Base-by-base conservation (phyloP, 2,888 invertebrate genomes). In the Taphrorychus bicolor region DNA sequence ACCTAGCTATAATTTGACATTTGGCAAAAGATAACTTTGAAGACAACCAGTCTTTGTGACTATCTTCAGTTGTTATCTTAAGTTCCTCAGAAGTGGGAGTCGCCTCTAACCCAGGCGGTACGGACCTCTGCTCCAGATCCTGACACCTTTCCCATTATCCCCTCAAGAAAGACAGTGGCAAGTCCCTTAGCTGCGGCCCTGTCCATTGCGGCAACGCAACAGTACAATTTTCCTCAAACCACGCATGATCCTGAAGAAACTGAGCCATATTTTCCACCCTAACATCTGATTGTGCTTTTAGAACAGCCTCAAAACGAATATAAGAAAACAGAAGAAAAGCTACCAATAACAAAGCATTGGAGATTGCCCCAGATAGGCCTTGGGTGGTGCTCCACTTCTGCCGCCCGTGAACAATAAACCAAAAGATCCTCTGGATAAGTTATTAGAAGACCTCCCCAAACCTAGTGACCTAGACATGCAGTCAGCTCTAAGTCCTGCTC, bases 51-150 rank as follows among this genome's bases (percentile, higher is more conserved):
- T n/a, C n/a, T n/a, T n/a, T n/a, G n/a, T n/a, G n/a, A n/a, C n/a
- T n/a, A n/a, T n/a, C n/a, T n/a, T n/a, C n/a, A n/a, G n/a, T n/a
- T n/a, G n/a, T n/a, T n/a, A n/a, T n/a, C n/a, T n/a, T n/a, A n/a
- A n/a, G 83, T 85, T 1, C 87, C 89, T 1, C 86, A 87, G 74
- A 86, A 87, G 73, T 89, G 87, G 86, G 85, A 87, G 62, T 88
- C 88, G 42, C 86, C 88, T n/a, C 87, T 91, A 87, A 83, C 89
- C 17, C 87, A 87, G 68, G 91, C 90, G 11, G 80, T 92, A 58
- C 89, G 87, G 16, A 89, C 89, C 18, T 90, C 89, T 3, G 88
- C 91, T 0, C 87, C 89, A 54, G 72, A 73, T 56, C 63, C 68
- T 21, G 77, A 78, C 63, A 73, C 76, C 16, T 81, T 81, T 72